Percentiles rank a stretch among this genome's conserved stretches.
Evolutionary conservation across 2,797 vertebrate species (phyloP).

Genomic region (Pteropus rufus): DNA sequence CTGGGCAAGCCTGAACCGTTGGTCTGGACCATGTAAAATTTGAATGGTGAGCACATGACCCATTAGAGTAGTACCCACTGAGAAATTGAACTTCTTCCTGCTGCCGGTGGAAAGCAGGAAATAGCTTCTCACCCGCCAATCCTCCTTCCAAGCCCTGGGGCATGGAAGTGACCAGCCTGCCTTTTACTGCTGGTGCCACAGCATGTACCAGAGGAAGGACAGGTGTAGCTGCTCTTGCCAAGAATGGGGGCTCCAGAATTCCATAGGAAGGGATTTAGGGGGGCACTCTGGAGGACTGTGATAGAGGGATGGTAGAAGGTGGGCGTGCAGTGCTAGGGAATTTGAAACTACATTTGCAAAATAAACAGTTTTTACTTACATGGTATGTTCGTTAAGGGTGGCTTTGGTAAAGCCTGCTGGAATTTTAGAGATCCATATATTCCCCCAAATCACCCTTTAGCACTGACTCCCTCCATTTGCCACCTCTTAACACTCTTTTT

Average conservation of each 20-base stretch:
- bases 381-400: neutral
- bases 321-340: neutral
- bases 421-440: neutral
- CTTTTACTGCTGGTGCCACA: neutral
- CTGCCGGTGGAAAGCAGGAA: neutral
- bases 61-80: neutral
- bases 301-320: rapidly evolving
- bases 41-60: neutral
- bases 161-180: neutral
- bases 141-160: neutral
- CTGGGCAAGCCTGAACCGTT: neutral
- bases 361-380: neutral
- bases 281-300: neutral
- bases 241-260: neutral
- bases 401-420: neutral
- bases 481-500: neutral
- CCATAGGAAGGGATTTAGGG: neutral
- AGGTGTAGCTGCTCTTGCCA: neutral
- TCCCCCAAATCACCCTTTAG: neutral
- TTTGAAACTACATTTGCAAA: neutral
- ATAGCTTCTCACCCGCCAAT: neutral
- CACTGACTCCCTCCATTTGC: neutral
- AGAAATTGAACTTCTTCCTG: neutral
- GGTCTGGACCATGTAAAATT: neutral
- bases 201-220: neutral